A percentile compares a stretch with the other conserved stretches of the same genome.
These are phyloP conservation scores for Pangasius mekongensis DNA, from an alignment of 2,797 vertebrate genomes.

Conservation along the genomic window DNA sequence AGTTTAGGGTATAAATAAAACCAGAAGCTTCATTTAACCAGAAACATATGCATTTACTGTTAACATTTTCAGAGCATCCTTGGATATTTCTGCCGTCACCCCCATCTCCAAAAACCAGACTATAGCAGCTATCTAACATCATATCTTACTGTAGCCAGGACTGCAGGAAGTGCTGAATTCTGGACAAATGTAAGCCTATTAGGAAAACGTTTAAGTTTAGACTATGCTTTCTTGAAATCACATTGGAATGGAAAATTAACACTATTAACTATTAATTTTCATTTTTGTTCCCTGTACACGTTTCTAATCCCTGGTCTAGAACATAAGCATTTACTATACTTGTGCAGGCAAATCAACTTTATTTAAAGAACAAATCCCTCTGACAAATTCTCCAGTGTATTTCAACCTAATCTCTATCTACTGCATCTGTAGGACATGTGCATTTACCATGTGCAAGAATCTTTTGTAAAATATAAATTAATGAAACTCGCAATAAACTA, in stretches of 20 bases:
- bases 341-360: background rate
- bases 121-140: background rate
- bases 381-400: background rate
- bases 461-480: background rate
- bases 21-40: background rate
- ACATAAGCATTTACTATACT: background rate
- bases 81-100: background rate
- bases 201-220: background rate
- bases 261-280: background rate
- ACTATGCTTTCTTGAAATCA: background rate
- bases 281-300: background rate
- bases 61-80: background rate
- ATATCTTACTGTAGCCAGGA: background rate
- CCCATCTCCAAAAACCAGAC: background rate
- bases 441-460: background rate
- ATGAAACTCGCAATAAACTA: background rate
- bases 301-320: background rate
- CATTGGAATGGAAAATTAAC: background rate
- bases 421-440: background rate
- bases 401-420: background rate
- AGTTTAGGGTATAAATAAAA: background rate
- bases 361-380: constrained; percentile 1
- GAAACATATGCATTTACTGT: background rate
- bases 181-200: background rate
- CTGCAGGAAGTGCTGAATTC: background rate